These are phyloP conservation scores for Gymnothorax javanicus DNA, from an alignment of 2,797 vertebrate species.

Conservation along the genomic window DNA sequence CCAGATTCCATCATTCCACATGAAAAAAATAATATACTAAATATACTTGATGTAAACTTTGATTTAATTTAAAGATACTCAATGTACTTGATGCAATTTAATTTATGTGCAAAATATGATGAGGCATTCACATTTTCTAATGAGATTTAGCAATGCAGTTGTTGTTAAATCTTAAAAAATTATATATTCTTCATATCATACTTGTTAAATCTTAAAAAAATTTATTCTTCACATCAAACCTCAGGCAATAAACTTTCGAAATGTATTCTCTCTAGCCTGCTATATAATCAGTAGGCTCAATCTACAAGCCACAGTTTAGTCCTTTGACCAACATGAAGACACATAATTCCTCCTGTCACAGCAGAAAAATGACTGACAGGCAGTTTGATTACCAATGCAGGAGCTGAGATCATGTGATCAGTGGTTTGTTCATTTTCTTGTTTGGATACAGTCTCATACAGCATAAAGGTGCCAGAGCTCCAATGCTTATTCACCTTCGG, in stretches of 20 bases:
- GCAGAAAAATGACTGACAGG: background rate
- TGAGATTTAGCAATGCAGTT: no score
- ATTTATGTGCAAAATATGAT: no score
- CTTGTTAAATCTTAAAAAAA: background rate
- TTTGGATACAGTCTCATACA: constrained; percentile 83
- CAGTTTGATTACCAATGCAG: constrained; percentile 62
- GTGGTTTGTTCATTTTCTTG: constrained; percentile 71
- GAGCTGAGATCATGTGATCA: constrained; percentile 70
- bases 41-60: no score
- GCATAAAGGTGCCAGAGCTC: constrained; percentile 84
- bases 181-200: background rate
- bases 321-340: background rate
- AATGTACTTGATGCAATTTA: no score
- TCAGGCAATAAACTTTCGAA: background rate
- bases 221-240: background rate
- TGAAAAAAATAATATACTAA: no score
- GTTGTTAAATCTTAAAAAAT: no score
- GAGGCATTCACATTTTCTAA: no score
- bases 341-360: background rate
- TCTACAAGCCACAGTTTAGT: background rate
- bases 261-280: background rate
- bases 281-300: background rate
- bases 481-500: constrained; percentile 82
- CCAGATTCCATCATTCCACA: no score
- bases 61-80: no score